A percentile compares a stretch with the other conserved stretches of the same genome.
phyloP scores from a whole-genome alignment of 2,888 invertebrate species.

The Aethes cnicana region DNA sequence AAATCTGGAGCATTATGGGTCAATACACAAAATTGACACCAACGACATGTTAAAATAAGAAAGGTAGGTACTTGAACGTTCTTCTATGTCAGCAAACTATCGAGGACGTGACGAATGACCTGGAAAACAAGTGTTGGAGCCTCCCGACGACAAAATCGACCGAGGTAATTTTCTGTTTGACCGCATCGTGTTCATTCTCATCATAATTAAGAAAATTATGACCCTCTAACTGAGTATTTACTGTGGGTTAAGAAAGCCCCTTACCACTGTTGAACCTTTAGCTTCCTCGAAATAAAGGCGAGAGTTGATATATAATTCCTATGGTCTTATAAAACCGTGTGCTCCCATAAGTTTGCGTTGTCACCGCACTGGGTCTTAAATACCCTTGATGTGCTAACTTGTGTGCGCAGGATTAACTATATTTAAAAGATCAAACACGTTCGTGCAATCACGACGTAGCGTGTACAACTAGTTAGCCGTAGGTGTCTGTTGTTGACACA shows the following conservation, averaged over 20 bases:
- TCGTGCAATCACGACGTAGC: slow-evolving; percentile 39
- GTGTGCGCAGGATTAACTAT: slow-evolving; percentile 41
- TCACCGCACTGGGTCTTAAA: slow-evolving; percentile 6
- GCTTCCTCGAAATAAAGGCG: no score
- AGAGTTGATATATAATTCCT: no score
- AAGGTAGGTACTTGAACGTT: slow-evolving; percentile 8
- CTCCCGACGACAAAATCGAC: slow-evolving; percentile 13
- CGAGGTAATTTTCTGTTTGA: background rate
- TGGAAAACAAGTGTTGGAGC: slow-evolving; percentile 18
- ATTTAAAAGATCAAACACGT: slow-evolving; percentile 39
- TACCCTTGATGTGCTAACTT: slow-evolving; percentile 20
- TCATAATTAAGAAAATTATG: background rate
- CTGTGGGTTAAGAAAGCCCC: no score
- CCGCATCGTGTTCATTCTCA: background rate
- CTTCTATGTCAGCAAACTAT: slow-evolving; percentile 20
- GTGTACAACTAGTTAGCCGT: no score
- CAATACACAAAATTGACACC: background rate
- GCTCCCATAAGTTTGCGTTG: slow-evolving; percentile 1
- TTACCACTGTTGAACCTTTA: no score
- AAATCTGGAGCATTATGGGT: background rate
- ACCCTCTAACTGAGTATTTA: no score
- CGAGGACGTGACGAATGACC: slow-evolving; percentile 30
- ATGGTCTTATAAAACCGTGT: no score
- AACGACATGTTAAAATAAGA: background rate
- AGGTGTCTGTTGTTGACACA: slow-evolving; percentile 35